A percentile compares a stretch with the other conserved stretches of the same genome.
Evolutionary conservation across 2,797 vertebrate species (phyloP).

Genomic region (Saxicola maurus): DNA sequence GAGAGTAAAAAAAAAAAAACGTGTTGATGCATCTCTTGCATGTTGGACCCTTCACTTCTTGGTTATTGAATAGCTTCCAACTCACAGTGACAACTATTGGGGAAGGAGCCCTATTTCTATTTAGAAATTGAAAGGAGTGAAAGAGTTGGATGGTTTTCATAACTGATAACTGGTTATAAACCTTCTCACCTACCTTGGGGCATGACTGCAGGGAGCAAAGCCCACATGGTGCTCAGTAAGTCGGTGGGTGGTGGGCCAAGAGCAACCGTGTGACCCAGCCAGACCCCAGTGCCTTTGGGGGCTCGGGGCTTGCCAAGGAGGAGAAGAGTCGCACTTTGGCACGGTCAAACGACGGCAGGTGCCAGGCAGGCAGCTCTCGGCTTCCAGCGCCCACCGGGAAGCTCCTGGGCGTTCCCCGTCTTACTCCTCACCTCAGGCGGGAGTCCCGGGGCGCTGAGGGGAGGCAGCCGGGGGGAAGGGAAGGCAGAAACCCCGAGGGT

Average conservation of each 20-base stretch:
- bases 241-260: rapidly evolving
- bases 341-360: neutral
- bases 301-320: too few relatives aligned
- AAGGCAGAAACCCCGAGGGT: neutral
- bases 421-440: neutral
- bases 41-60: neutral
- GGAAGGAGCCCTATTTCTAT: neutral
- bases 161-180: neutral
- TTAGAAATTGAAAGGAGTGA: neutral
- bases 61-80: neutral
- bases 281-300: rapidly evolving
- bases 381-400: neutral
- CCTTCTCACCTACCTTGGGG: neutral
- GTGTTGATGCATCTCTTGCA: neutral
- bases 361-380: neutral
- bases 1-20: neutral
- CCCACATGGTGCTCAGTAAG: rapidly evolving
- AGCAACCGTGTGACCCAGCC: rapidly evolving
- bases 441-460: too few relatives aligned
- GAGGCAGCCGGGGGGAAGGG: rapidly evolving
- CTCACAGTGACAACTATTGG: rapidly evolving
- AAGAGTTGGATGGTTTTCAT: neutral
- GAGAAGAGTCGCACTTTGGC: rapidly evolving
- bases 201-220: neutral
- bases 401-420: neutral